Conservation (phyloP, 2,888 invertebrate species). For the Formica aserva region DNA sequence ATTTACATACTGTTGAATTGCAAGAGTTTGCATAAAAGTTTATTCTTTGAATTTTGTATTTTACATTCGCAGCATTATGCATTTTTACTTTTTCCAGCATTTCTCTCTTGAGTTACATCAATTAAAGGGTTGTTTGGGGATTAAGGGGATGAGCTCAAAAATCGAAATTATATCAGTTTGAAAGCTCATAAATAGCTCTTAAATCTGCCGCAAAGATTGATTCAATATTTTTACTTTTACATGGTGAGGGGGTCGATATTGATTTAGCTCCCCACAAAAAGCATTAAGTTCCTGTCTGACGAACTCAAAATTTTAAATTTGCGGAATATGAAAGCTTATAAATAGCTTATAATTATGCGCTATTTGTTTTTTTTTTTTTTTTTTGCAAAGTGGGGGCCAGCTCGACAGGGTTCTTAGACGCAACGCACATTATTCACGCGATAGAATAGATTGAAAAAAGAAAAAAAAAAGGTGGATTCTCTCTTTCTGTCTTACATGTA, state of each 20-base stretch:
- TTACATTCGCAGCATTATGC: too few relatives aligned
- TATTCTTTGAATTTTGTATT: background rate
- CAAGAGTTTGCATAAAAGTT: background rate
- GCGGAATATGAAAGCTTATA: background rate
- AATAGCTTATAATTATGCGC: background rate
- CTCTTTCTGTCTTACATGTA: background rate
- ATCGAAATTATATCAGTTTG: background rate
- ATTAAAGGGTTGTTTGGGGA: background rate
- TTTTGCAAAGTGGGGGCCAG: background rate
- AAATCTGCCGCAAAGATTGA: background rate
- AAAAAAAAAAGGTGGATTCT: background rate
- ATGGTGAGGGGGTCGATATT: background rate
- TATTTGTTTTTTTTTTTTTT: background rate
- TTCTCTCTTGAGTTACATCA: too few relatives aligned
- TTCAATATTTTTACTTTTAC: slow-evolving; percentile 1
- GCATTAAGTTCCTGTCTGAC: background rate
- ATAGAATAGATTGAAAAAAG: background rate
- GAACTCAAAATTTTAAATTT: background rate
- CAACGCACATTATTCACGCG: background rate
- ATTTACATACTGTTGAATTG: too few relatives aligned
- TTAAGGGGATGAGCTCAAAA: background rate
- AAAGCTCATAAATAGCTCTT: background rate
- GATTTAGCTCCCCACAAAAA: background rate
- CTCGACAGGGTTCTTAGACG: background rate
- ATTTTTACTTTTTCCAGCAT: too few relatives aligned